Base-by-base conservation (phyloP, 2,888 invertebrate genomes). In the Scelioninae gen. 1 region DNA sequence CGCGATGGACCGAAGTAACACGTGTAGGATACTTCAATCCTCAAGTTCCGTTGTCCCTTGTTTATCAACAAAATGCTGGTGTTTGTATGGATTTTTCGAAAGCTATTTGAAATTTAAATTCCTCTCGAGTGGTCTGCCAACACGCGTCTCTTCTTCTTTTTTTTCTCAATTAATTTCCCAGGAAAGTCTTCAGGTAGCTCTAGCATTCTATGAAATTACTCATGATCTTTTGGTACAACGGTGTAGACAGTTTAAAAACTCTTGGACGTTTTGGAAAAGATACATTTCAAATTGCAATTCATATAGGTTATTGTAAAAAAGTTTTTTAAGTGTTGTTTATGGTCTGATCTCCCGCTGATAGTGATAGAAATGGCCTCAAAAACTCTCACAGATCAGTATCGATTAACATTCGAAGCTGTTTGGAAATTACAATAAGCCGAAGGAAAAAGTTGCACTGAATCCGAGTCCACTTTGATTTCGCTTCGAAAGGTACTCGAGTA, bases 31-130 rank as follows among this genome's bases (percentile, higher is more conserved):
- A 23, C 69, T 69, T 58, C 55, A 53, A 29, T 66, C 43, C 40
- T 40, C 53, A 16, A 43, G 66, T 53, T 66, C 66, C 29, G 66
- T 66, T 65, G 65, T 51, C 53, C 10, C 66, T 53, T 66, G 66
- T 66, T 66, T 66, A 66, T 53, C 66, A 53, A 66, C 66, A 66
- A 66, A 66, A 56, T 56, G 68, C 45, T 45, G 43, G 31, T 56
- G 68, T 56, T 68, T 43, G 56, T 29, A 45, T 31, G 45, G 2
- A 68, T 56, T 55, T 68, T 68, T 53, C 55, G 16, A 55, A 55
- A 31, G 45, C 15, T 32, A 38, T 55, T 68, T 55, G 65, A 55
- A 68, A 32, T 43, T 53, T 11, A 68, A 55, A 68, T 43, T 53
- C 10, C 34, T 9, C 16, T 10, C 43, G n/a, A 51, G 49, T 32